These are phyloP conservation scores for Sarcophaga variegata DNA, from an alignment of 2,888 invertebrate species.

Conservation along the genomic window DNA sequence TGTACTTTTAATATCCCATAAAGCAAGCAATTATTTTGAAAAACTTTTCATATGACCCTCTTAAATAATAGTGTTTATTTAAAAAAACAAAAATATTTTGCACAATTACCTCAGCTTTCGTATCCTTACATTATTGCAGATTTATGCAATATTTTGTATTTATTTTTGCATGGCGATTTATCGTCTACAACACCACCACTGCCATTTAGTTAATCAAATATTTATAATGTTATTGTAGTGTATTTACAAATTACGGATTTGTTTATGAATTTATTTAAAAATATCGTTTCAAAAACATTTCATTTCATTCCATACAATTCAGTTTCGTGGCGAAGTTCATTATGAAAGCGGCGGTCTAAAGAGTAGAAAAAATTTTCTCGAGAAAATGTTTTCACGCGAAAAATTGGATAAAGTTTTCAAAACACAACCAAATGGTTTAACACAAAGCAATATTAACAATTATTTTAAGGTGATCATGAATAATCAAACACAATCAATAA, in stretches of 20 bases:
- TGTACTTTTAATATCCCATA: no score
- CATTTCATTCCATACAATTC: constrained; percentile 16
- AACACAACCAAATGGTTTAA: constrained; percentile 59
- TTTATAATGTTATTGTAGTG: constrained; percentile 51
- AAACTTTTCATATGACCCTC: constrained; percentile 14
- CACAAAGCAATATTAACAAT: constrained; percentile 4
- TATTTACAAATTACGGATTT: background rate
- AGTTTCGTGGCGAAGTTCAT: background rate
- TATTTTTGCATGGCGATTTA: constrained; percentile 44
- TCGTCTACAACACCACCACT: constrained; percentile 30
- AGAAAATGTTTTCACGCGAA: constrained; percentile 69
- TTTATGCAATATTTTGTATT: no score
- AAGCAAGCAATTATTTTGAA: background rate
- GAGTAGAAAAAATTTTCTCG: background rate
- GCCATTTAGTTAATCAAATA: constrained; percentile 63
- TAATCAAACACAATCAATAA: constrained; percentile 25
- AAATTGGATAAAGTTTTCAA: constrained; percentile 71
- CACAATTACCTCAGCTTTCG: background rate
- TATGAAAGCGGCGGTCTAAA: background rate
- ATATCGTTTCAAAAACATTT: background rate
- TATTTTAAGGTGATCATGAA: constrained; percentile 33
- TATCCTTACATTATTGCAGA: constrained; percentile 22
- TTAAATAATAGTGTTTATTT: background rate
- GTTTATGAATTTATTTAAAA: constrained; percentile 4
- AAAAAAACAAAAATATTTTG: background rate